Evolutionary conservation across 2,113 vertebrate genomes (phyloP), one percentile per base, ranked within the genome.

Genomic region (Dipodomys ordii): DNA sequence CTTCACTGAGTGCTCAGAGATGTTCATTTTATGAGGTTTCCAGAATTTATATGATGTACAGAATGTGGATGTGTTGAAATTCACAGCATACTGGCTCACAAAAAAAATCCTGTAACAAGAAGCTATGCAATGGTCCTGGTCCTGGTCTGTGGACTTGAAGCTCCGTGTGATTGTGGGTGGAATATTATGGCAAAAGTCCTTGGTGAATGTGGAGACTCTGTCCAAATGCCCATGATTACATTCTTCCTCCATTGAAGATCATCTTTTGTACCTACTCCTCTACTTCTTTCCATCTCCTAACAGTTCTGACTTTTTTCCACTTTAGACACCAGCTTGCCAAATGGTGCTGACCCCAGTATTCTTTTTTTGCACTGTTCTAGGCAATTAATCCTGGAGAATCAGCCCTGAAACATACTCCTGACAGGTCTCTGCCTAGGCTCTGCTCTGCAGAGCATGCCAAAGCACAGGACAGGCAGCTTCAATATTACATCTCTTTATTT

Each of bases 401-500:
- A 0, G 30, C 0, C 6, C 20, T 62, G 0, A 57, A 57, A 30
- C 27, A n/a, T 22, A 22, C 65, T 79, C 28, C 39, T 6, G 22
- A 3, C 15, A 30, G 39, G 39, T 35, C 35, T 13, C 4, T 62
- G 13, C 28, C 28, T 49, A 32, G 32, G 22, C 44, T 13, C 15
- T 19, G 22, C 7, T 84, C 69, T 68, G 22, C 4, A 25, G 5
- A 84, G 16, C 27, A 49, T 73, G 25, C 69, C 57, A 60, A 88
- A 79, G 30, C 23, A 11, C 57, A 1, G 16, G 5, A 6, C 8
- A 87, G 74, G 27, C 49, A 10, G 30, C n/a, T 49, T 71, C 16
- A 78, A 19, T 16, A 84, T 88, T 92, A 81, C 32, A 44, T 64
- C 30, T 9, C 60, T 83, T 89, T 46, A 49, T 82, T 77, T 44